Evolutionary conservation across 2,888 invertebrate species (phyloP), one percentile per base, ranked within the genome.

Genomic region (Alitta virens): DNA sequence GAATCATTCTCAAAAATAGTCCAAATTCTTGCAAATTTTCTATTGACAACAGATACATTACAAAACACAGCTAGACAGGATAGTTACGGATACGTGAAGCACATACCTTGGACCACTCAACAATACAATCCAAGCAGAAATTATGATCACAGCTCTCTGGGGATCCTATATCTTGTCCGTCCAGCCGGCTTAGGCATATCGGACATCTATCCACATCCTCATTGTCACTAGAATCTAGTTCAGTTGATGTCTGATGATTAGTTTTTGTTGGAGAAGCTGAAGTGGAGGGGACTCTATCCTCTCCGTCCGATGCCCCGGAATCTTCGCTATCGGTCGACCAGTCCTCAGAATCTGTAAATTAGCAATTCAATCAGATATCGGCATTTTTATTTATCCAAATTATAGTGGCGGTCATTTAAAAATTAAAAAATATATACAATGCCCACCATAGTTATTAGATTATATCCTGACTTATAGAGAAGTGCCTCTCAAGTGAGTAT

Each of bases 121-220:
- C 87, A 67, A 96, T 89, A 81, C 96, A 96, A 71, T 90, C 89
- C 43, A 91, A 85, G 80, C 96, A 96, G 82, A 94, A 96, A 63
- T 87, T 86, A 78, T 96, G 96, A 70, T 92, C 91, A 83, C 95
- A 96, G 24, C 87, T 86, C 75, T 91, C 89, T 0, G 95, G 96
- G 26, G 88, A 89, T 5, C 92, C 95, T 59, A 94, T 86, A 82
- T 91, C 89, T 82, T 94, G 92, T 38, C 86, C 85, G 56, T 84
- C 85, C 75, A 94, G 90, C 55, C 89, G 86, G 69, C 90, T 82
- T 52, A 95, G 60, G 26, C 60, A 60, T n/a, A 60, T 42, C 1
- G 60, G 60, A 43, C 60, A 60, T 1, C 60, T 46, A 12, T 60
- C 60, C 21, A 16, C 21, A 1, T 23, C n/a, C 12, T 60, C 60